A percentile compares a stretch with the other conserved stretches of the same genome.
Conservation (phyloP, 2,888 invertebrate species). For the Phortica okadai region DNA sequence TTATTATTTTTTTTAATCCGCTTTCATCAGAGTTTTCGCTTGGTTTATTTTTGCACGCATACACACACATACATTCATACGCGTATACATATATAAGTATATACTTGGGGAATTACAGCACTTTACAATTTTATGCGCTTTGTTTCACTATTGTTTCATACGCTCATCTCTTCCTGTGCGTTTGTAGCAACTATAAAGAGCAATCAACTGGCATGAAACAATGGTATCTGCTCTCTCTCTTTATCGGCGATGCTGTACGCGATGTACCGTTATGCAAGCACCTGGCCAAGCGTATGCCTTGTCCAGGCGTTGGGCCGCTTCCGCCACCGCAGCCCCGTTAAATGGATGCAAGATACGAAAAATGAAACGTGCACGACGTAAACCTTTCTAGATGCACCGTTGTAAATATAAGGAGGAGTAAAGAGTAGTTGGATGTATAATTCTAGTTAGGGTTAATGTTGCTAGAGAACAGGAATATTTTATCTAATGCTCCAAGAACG, state of each 20-base stretch:
- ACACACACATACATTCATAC: not conserved
- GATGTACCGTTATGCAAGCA: slow-evolving; percentile 88
- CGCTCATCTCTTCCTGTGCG: slow-evolving; percentile 37
- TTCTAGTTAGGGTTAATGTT: not conserved
- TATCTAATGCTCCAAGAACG: slow-evolving; percentile 21
- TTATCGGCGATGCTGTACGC: slow-evolving; percentile 89
- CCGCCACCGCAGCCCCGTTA: slow-evolving; percentile 72
- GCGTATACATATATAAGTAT: not conserved
- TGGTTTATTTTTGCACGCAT: not conserved
- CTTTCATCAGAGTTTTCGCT: slow-evolving; percentile 53
- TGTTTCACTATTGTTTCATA: slow-evolving; percentile 50
- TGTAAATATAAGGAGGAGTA: not conserved
- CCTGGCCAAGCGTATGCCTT: slow-evolving; percentile 84
- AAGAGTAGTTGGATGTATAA: not conserved
- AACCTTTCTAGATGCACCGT: not conserved
- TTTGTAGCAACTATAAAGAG: slow-evolving; percentile 85
- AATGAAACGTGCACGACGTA: not conserved
- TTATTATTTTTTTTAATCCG: slow-evolving; percentile 74
- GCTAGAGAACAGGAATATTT: not conserved
- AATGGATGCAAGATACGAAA: not conserved
- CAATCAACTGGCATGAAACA: slow-evolving; percentile 86
- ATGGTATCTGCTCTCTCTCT: slow-evolving; percentile 89
- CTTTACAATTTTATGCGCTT: slow-evolving; percentile 25
- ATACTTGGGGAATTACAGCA: not conserved
- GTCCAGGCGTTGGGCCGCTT: slow-evolving; percentile 75